These are phyloP conservation scores for Sycobia sp. DNA, from an alignment of 1,140 invertebrate species.

Conservation along the genomic window DNA sequence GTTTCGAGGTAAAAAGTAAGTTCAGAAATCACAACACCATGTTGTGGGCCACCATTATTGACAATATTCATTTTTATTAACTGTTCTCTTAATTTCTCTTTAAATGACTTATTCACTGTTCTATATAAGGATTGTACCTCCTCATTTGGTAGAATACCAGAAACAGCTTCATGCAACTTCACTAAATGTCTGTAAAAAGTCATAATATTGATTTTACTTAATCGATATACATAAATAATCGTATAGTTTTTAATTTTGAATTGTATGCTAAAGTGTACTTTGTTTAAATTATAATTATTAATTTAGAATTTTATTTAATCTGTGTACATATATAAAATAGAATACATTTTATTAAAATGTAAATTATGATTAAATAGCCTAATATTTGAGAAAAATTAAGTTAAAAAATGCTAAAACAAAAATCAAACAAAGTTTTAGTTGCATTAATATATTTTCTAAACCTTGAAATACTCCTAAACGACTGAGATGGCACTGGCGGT, in stretches of 20 bases:
- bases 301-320: too few relatives aligned
- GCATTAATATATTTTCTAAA: conserved; percentile 35
- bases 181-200: conserved; percentile 77
- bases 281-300: too few relatives aligned
- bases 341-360: too few relatives aligned
- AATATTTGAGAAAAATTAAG: too few relatives aligned
- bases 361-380: too few relatives aligned
- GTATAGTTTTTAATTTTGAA: too few relatives aligned
- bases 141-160: conserved; percentile 74
- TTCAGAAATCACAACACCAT: conserved; percentile 94
- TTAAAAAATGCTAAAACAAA: too few relatives aligned
- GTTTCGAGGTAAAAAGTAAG: conserved; percentile 94
- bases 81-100: conserved; percentile 83
- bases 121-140: conserved; percentile 80
- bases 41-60: conserved; percentile 94
- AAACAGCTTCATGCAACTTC: conserved; percentile 91
- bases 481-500: conserved; percentile 91
- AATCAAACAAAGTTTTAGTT: too few relatives aligned
- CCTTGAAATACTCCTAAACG: conserved; percentile 87
- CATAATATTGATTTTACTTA: conserved; percentile 31
- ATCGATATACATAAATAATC: too few relatives aligned
- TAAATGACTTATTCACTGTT: conserved; percentile 85
- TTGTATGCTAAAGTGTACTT: too few relatives aligned
- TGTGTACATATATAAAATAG: too few relatives aligned
- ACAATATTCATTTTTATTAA: conserved; percentile 85